These are phyloP conservation scores for Epinephelus malabaricus DNA, from an alignment of 2,797 vertebrate species.

Conservation along the genomic window DNA sequence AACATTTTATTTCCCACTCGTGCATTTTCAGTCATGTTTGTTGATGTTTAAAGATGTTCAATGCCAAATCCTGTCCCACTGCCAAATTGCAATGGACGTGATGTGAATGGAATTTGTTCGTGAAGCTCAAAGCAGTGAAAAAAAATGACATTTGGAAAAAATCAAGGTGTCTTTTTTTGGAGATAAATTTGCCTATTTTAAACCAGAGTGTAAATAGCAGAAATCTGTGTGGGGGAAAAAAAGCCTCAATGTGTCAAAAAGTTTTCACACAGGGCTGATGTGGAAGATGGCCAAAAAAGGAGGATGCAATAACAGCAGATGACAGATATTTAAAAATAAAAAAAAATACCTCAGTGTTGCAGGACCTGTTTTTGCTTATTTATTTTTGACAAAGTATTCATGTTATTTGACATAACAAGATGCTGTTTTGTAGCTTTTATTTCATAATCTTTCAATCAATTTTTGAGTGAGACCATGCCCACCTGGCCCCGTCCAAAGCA, in stretches of 20 bases:
- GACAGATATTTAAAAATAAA: background rate
- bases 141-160: background rate
- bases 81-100: background rate
- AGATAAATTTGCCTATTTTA: background rate
- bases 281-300: background rate
- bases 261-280: background rate
- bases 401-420: background rate
- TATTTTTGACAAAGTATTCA: background rate
- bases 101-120: background rate
- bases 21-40: background rate
- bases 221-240: background rate
- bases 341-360: background rate
- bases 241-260: background rate
- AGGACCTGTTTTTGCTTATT: background rate
- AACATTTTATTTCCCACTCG: background rate
- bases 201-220: background rate
- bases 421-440: background rate
- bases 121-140: background rate
- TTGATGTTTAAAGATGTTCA: background rate
- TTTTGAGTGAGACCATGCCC: too few relatives aligned
- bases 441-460: background rate
- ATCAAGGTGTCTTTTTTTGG: background rate
- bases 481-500: too few relatives aligned
- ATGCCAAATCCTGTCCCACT: background rate
- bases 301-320: background rate